Evolutionary conservation across 2,113 vertebrate species (phyloP), one percentile per base, ranked within the genome.

Genomic region (Tichodroma muraria): DNA sequence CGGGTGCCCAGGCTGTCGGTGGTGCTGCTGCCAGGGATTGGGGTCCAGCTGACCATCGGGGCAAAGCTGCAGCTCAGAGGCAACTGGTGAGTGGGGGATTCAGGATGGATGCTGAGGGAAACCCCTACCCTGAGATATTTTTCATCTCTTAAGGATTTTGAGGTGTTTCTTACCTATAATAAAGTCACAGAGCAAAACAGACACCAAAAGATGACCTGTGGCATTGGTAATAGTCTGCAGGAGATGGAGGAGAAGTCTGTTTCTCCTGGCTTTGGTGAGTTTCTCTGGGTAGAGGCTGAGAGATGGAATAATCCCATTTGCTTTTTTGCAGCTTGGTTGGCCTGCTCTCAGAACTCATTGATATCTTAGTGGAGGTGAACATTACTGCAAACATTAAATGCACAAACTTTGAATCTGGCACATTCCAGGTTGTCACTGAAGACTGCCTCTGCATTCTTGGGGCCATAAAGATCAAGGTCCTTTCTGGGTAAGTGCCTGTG

Each of bases 371-470:
- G 70, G 93, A 95, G 11, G 80, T 96, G 90, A 95, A 80, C 38
- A 50, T 96, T 11, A 81, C 79, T 7, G 73, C 66, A 8, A 96
- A 89, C 27, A 63, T 96, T 24, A 95, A 96, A 60, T 81, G 86
- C 75, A 88, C 73, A 0, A 95, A 94, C 66, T 96, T 92, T 38
- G 90, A 94, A 12, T 89, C 66, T 11, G 90, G 96, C 59, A 69
- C 72, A 0, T 91, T 95, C n/a, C 93, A 96, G 80, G 76, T 96
- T 2, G 6, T 91, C 21, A 63, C 54, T 53, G 93, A 94, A 69
- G 96, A 95, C 52, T 97, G 96, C 35, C 88, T 93, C 77, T 94
- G 89, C 80, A 5, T 95, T 21, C 49, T 95, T 5, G 94, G 90
- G 25, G 47, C 65, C 31, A 3, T 95, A 57, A 93, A 87, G 65